Evolutionary conservation across 2,888 invertebrate species (phyloP).

Genomic region (Aleiodes leptofemur): DNA sequence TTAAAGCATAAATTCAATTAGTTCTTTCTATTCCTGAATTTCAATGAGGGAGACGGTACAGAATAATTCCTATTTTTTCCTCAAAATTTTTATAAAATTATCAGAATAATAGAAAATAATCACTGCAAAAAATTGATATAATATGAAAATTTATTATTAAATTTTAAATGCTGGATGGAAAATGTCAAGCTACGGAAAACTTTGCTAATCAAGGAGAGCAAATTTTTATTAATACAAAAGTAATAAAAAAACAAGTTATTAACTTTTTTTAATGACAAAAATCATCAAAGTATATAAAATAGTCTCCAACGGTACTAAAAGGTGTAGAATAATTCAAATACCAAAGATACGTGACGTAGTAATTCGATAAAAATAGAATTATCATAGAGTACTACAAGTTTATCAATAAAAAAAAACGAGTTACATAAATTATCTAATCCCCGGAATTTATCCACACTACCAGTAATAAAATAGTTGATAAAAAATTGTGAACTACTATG

Average conservation of each 20-base stretch:
- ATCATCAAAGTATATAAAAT: background rate
- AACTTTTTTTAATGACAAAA: background rate
- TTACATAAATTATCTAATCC: background rate
- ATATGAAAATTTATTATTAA: background rate
- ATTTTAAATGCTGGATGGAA: background rate
- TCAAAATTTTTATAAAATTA: background rate
- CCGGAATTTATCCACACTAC: background rate
- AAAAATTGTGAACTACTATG: conserved; percentile 25
- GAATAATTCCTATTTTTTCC: background rate
- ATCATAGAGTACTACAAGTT: background rate
- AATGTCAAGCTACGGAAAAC: too few species aligned
- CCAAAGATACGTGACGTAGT: too few species aligned
- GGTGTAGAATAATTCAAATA: background rate
- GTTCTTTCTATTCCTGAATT: too few species aligned
- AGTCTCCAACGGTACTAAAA: background rate
- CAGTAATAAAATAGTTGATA: background rate
- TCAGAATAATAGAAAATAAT: background rate
- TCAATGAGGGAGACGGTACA: too few species aligned
- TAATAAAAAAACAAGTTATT: conserved; percentile 1
- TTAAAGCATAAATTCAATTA: too few species aligned
- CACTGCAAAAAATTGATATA: background rate
- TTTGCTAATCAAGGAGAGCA: too few species aligned
- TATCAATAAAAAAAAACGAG: background rate
- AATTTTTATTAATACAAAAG: conserved; percentile 3
- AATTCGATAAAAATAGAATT: too few species aligned